Conservation (phyloP, 1,140 invertebrate species). For the Euura saliciscinereae region DNA sequence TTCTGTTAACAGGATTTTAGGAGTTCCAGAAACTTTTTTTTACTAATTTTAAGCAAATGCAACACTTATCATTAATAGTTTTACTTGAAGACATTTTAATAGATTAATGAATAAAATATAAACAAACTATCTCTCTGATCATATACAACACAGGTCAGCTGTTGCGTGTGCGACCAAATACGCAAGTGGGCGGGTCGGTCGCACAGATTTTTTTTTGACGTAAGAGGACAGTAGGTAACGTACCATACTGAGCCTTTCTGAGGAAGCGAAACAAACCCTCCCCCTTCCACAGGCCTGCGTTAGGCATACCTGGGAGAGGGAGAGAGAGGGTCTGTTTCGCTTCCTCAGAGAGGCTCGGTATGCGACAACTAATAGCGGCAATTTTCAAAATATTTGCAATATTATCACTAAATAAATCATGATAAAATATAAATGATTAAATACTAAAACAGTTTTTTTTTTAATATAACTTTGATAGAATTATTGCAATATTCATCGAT, state of each 20-base stretch:
- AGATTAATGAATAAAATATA: constrained; percentile 13
- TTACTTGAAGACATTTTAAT: constrained; percentile 18
- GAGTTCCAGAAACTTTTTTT: constrained; percentile 20
- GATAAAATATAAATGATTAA: neutral
- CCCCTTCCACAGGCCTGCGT: too few species aligned
- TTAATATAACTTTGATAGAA: neutral
- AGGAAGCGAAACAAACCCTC: too few species aligned
- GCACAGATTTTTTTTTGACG: neutral
- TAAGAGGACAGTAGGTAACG: neutral
- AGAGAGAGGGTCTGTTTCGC: too few species aligned
- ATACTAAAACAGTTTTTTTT: neutral
- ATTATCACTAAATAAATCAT: neutral
- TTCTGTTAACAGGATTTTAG: constrained; percentile 20
- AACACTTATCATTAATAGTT: constrained; percentile 19
- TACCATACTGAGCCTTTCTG: too few species aligned
- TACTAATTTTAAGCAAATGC: constrained; percentile 21
- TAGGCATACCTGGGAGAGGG: too few species aligned
- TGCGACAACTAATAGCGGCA: neutral
- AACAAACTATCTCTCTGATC: neutral
- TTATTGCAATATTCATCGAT: neutral
- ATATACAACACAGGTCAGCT: neutral
- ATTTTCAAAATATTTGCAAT: neutral
- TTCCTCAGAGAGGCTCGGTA: too few species aligned
- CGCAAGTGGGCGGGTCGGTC: neutral
- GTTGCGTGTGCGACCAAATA: neutral